Percentiles rank a stretch among this genome's conserved stretches.
Evolutionary conservation across 1,140 invertebrate species (phyloP).

Genomic region (Goniozus legneri): DNA sequence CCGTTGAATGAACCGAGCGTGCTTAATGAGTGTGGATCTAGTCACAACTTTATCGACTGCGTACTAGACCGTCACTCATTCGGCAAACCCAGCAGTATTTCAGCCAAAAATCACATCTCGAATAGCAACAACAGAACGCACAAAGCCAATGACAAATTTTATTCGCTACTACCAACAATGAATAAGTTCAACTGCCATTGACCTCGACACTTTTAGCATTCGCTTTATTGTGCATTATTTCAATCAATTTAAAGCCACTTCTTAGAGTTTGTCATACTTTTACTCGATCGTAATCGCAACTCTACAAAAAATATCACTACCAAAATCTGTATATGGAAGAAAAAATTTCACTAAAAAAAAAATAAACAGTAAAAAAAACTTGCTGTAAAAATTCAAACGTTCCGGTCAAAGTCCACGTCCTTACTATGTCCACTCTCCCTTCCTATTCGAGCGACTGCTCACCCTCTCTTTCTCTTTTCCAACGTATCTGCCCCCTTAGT

Average conservation of each 20-base stretch:
- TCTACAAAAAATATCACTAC: no score
- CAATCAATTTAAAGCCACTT: conserved; percentile 24
- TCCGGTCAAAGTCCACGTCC: background rate
- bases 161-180: no score
- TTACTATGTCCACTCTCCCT: conserved; percentile 1
- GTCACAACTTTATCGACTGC: conserved; percentile 67
- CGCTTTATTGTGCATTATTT: conserved; percentile 30
- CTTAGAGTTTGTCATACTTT: conserved; percentile 4
- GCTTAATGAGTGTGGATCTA: conserved; percentile 86
- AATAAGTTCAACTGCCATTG: conserved; percentile 39
- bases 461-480: conserved; percentile 1
- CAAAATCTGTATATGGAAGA: no score
- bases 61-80: conserved; percentile 72
- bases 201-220: conserved; percentile 24
- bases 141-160: no score
- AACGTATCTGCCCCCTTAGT: conserved; percentile 3
- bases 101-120: no score
- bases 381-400: conserved; percentile 14
- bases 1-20: conserved; percentile 31
- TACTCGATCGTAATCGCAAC: no score
- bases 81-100: conserved; percentile 43
- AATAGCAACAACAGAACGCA: no score
- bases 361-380: conserved; percentile 1
- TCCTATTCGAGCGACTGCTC: background rate
- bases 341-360: background rate